These are phyloP conservation scores for Condylura cristata DNA, from an alignment of 2,113 vertebrate species.

Conservation along the genomic window DNA sequence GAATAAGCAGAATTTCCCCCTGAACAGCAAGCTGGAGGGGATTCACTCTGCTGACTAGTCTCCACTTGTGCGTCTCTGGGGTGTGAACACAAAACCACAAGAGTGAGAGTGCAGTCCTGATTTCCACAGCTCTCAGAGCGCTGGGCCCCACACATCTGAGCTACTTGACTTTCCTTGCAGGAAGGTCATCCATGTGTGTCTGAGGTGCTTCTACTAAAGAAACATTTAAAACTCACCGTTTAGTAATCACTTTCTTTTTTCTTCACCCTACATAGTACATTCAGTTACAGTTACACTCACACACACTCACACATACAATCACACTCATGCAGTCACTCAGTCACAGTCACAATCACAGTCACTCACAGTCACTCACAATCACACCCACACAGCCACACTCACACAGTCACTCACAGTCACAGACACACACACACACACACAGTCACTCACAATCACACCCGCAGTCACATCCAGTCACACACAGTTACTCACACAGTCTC, in stretches of 20 bases:
- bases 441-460: no score
- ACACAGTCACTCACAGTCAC: no score
- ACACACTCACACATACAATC: background rate
- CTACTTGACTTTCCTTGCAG: background rate
- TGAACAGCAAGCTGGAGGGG: background rate
- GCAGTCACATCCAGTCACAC: no score
- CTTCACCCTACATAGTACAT: background rate
- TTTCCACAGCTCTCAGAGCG: background rate
- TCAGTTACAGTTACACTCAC: no score
- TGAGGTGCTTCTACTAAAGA: background rate
- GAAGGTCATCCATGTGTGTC: constrained; percentile 3
- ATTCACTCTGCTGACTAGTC: background rate
- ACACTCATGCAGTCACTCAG: no score
- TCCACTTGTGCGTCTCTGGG: background rate
- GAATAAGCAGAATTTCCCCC: background rate
- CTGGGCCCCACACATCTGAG: background rate
- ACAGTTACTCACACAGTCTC: background rate
- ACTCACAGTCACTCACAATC: no score
- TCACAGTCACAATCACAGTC: background rate
- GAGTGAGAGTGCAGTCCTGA: background rate
- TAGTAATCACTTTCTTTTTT: background rate
- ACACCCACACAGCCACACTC: no score
- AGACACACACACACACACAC: no score
- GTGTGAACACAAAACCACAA: background rate
- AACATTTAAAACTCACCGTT: background rate